Evolutionary conservation across 2,888 invertebrate genomes (phyloP), one percentile per base, ranked within the genome.

Genomic region (Marasmarcha lunaedactyla): DNA sequence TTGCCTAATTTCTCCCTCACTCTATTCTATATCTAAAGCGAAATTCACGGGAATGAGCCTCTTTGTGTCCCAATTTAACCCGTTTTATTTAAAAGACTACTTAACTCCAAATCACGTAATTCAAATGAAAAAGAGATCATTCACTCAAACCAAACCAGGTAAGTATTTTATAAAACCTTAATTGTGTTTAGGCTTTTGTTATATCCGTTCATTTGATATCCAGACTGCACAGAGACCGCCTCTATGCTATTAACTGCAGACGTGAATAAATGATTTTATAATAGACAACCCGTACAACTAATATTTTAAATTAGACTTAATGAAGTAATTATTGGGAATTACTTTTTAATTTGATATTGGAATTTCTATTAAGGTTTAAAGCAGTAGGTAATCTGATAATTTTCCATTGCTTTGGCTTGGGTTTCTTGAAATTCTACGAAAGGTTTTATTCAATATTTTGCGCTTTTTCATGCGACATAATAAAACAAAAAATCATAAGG

Each of bases 391-490:
- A 5, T 5, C 5, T 5, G 9, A 25, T 25, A 25, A 20, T 20
- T 20, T 20, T 3, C 7, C 7, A 20, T 20, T 20, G 7, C 20
- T 20, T 7, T 20, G 20, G 3, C 20, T 5, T 20, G 7, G 20
- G 20, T 20, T 20, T 20, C 7, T 20, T 20, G 7, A 5, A 20
- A 5, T 7, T 20, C 4, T 20, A 20, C 20, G n/a, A n/a, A n/a
- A n/a, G n/a, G n/a, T n/a, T 25, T 25, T 6, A 9, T 5, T 25
- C 5, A 9, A 25, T 59, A 51, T 57, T 58, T 67, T 72, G 68
- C 59, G 59, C 66, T 70, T 71, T 71, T 71, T 62, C 68, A 61
- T 50, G 52, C 48, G 47, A 61, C 57, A 69, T 57, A 68, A 63
- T 65, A 59, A 59, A 61, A 58, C 50, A 63, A 60, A 63, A 54